A percentile compares a stretch with the other conserved stretches of the same genome.
Conservation (phyloP, 2,888 invertebrate species). For the Cyclophora punctaria region DNA sequence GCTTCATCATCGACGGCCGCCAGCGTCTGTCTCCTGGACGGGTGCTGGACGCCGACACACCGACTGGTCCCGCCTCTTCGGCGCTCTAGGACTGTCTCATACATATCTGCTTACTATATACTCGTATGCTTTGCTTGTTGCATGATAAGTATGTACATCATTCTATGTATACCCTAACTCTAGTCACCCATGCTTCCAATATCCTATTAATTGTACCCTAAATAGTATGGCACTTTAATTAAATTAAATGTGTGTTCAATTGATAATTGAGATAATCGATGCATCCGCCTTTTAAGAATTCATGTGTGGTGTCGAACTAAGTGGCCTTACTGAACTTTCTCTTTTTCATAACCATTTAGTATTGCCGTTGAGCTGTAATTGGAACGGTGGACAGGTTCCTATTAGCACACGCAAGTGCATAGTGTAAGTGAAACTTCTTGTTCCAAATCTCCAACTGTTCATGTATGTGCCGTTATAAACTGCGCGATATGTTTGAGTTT, state of each 20-base stretch:
- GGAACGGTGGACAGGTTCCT: constrained; percentile 68
- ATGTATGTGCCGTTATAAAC: constrained; percentile 65
- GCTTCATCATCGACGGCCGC: constrained; percentile 1
- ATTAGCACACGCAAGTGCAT: constrained; percentile 75
- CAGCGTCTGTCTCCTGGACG: constrained; percentile 1
- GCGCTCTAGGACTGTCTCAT: constrained; percentile 7
- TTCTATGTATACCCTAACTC: constrained; percentile 29
- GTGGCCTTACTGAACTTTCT: constrained; percentile 70
- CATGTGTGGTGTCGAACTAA: constrained; percentile 68
- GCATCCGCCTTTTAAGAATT: constrained; percentile 67
- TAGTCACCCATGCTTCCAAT: constrained; percentile 39
- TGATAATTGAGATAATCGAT: constrained; percentile 54
- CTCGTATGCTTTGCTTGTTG: constrained; percentile 53
- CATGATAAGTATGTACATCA: constrained; percentile 43
- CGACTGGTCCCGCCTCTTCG: neutral
- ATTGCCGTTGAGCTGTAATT: constrained; percentile 54
- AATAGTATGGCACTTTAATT: constrained; percentile 73
- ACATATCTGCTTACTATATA: constrained; percentile 8
- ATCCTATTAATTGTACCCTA: constrained; percentile 58
- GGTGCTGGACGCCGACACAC: constrained; percentile 2
- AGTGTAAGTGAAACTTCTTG: constrained; percentile 75
- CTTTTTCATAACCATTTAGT: constrained; percentile 57
- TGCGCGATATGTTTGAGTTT: constrained; percentile 70
- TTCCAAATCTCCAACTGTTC: constrained; percentile 75
- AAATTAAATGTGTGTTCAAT: constrained; percentile 47